Percentiles rank a stretch among this genome's conserved stretches.
Conservation (phyloP, 1,140 invertebrate genomes). For the Trissolcus basalis region DNA sequence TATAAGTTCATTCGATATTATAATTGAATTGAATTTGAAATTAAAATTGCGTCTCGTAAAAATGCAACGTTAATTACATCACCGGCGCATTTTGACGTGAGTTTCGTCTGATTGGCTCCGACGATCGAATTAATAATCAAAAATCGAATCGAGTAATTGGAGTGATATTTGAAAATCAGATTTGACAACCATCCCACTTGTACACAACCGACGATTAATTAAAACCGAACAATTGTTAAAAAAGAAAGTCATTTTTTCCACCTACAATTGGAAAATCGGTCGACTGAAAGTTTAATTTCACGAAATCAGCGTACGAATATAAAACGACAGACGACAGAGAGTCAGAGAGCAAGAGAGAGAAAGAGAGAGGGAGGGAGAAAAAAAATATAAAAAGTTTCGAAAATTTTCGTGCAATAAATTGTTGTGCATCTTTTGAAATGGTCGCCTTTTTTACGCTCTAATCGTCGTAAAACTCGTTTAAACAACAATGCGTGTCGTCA, state of each 20-base stretch:
- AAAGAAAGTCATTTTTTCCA: too few species aligned
- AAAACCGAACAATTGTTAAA: too few species aligned
- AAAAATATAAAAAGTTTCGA: neutral
- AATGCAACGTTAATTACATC: constrained; percentile 23
- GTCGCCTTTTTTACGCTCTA: constrained; percentile 12
- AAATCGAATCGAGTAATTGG: too few species aligned
- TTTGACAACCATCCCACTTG: too few species aligned
- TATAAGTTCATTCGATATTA: constrained; percentile 36
- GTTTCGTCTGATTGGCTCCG: neutral
- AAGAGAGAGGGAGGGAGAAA: neutral
- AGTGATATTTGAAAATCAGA: too few species aligned
- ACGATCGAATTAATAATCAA: neutral
- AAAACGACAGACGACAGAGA: neutral
- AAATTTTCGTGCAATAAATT: constrained; percentile 9
- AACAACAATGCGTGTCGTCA: constrained; percentile 32
- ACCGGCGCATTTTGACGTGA: neutral
- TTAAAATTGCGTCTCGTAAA: constrained; percentile 20
- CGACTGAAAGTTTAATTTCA: too few species aligned
- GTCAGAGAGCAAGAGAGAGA: neutral
- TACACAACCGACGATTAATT: too few species aligned
- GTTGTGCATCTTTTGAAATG: constrained; percentile 17
- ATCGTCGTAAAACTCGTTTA: constrained; percentile 30
- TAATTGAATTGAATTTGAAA: constrained; percentile 32
- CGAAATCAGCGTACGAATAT: too few species aligned
- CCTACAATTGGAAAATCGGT: too few species aligned